phyloP scores from a whole-genome alignment of 2,888 invertebrate species.

The Sarcophaga subvicina region DNA sequence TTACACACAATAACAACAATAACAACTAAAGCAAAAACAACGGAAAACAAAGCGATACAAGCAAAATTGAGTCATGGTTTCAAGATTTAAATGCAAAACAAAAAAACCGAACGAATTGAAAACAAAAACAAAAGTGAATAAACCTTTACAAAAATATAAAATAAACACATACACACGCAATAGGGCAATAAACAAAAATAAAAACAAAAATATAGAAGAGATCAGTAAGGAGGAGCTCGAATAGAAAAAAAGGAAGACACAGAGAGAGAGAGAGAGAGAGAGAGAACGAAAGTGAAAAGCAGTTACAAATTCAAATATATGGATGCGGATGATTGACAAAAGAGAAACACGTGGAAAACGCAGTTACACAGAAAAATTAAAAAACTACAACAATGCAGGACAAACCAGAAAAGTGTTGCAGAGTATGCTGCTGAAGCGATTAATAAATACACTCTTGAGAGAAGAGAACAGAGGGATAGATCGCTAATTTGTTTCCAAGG shows the following conservation, averaged over 20 bases:
- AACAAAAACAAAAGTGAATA: background rate
- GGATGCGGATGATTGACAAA: background rate
- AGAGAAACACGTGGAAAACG: background rate
- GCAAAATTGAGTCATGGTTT: background rate
- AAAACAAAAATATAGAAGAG: too few species aligned
- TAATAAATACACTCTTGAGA: too few species aligned
- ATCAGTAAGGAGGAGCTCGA: background rate
- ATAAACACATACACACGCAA: too few species aligned
- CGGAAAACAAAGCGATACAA: constrained; percentile 4
- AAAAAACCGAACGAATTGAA: background rate
- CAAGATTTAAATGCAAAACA: background rate
- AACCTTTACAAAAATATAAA: too few species aligned
- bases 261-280: background rate
- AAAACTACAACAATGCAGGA: background rate
- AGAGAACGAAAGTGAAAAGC: background rate
- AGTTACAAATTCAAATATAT: background rate
- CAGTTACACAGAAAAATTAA: background rate
- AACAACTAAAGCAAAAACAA: background rate
- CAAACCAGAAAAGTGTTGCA: background rate
- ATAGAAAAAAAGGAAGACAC: background rate
- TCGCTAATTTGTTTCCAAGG: too few species aligned
- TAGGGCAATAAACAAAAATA: background rate
- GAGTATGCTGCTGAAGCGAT: too few species aligned
- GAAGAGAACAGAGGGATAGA: too few species aligned
- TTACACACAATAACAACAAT: constrained; percentile 34